Evolutionary conservation across 2,113 vertebrate species (phyloP).

Genomic region (Phyllostomus hastatus): DNA sequence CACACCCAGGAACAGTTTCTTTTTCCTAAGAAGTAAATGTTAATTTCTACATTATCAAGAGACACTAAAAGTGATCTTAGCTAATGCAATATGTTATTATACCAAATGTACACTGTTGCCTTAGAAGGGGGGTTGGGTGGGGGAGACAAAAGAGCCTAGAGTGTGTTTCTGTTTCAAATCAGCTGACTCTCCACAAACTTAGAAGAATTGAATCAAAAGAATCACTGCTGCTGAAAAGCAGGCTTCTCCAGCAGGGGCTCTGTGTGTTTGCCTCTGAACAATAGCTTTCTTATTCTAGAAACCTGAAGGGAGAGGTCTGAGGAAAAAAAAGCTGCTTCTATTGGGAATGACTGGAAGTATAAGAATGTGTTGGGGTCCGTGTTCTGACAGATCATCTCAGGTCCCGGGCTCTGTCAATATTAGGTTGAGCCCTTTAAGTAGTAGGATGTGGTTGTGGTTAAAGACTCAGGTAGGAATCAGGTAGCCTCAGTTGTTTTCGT

Average conservation of each 20-base stretch:
- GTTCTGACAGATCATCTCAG: neutral
- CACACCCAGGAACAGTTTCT: conserved; percentile 18
- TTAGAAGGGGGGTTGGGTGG: neutral
- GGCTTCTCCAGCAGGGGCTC: neutral
- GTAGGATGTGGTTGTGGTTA: neutral
- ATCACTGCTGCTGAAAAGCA: neutral
- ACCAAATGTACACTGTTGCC: neutral
- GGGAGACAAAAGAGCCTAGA: neutral
- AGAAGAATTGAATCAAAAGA: neutral
- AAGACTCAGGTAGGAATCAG: neutral
- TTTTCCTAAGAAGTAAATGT: conserved; percentile 31
- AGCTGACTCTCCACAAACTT: neutral
- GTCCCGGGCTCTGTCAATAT: neutral
- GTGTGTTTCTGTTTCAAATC: neutral
- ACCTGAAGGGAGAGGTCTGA: neutral
- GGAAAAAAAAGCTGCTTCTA: neutral
- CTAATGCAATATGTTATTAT: neutral
- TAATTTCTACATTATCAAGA: neutral
- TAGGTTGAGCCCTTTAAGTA: accelerated
- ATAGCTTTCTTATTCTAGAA: conserved; percentile 20
- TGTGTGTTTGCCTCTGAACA: neutral
- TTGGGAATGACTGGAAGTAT: neutral
- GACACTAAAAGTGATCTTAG: neutral
- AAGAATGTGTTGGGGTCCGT: neutral
- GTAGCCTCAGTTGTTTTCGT: neutral